These are phyloP conservation scores for Aphelocoma californica DNA, from an alignment of 2,797 vertebrate species.

Conservation along the genomic window DNA sequence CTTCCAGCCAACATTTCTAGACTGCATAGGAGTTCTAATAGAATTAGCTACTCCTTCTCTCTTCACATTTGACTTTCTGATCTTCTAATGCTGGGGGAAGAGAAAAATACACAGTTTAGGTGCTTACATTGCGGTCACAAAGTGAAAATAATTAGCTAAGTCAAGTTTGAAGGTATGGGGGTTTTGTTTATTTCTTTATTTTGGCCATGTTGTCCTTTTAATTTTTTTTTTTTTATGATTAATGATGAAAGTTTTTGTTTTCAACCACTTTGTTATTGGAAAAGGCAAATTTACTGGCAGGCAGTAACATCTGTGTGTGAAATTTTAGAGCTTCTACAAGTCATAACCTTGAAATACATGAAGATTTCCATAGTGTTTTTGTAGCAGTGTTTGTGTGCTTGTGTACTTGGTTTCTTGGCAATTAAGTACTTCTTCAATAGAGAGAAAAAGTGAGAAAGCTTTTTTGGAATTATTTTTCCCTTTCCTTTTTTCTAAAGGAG, in stretches of 20 bases:
- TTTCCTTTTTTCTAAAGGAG: not conserved
- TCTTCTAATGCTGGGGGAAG: not conserved
- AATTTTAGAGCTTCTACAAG: not conserved
- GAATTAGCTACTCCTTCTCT: not conserved
- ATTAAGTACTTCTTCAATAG: not conserved
- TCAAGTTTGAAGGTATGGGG: not conserved
- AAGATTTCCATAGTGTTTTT: not conserved
- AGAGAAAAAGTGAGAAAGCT: not conserved
- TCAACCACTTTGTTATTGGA: not conserved
- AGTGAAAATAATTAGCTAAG: not conserved
- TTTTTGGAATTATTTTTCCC: not conserved
- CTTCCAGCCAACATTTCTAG: not conserved
- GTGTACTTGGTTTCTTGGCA: not conserved
- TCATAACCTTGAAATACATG: not conserved
- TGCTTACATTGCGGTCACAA: not conserved
- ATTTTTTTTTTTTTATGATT: not conserved
- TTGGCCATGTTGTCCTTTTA: not conserved
- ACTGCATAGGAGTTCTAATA: not conserved
- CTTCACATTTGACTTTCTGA: not conserved
- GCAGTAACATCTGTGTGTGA: not conserved
- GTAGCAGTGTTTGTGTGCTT: not conserved
- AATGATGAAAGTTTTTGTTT: not conserved
- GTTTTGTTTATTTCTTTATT: not conserved
- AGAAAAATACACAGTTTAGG: not conserved
- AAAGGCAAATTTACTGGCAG: not conserved